These are phyloP conservation scores for Symphodus melops DNA, from an alignment of 2,113 vertebrate species.

Conservation along the genomic window DNA sequence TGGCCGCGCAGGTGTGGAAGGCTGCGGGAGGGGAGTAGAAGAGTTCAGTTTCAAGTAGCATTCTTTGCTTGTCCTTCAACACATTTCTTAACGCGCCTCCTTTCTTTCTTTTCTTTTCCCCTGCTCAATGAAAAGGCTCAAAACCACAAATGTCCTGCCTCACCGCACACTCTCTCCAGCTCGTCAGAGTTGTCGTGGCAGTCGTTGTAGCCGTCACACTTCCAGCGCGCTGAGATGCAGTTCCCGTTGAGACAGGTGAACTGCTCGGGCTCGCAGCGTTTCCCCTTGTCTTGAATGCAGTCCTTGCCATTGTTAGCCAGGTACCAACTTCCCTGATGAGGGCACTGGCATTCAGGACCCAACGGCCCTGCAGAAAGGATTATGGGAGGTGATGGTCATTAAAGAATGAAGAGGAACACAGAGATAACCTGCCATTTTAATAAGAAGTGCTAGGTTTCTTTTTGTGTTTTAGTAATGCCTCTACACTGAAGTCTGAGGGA, in stretches of 20 bases:
- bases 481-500: background rate
- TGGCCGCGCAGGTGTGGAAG: slow-evolving; percentile 90
- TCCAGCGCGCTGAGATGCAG: slow-evolving; percentile 86
- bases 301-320: slow-evolving; percentile 92
- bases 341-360: slow-evolving; percentile 95
- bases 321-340: slow-evolving; percentile 90
- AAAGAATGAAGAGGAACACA: background rate
- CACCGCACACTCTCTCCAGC: slow-evolving; percentile 92
- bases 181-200: slow-evolving; percentile 91
- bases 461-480: background rate
- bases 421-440: background rate
- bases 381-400: background rate
- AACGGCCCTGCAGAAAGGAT: slow-evolving; percentile 83
- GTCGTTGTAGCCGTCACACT: slow-evolving; percentile 88
- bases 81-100: background rate
- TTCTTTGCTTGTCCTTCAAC: too few relatives aligned
- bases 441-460: background rate
- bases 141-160: slow-evolving; percentile 59
- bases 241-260: slow-evolving; percentile 91
- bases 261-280: slow-evolving; percentile 83
- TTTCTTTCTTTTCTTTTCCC: background rate
- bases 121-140: too few relatives aligned
- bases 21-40: slow-evolving; percentile 75
- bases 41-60: background rate
- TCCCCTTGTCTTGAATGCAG: slow-evolving; percentile 88